Evolutionary conservation across 2,797 vertebrate genomes (phyloP), one percentile per base, ranked within the genome.

Genomic region (Coranthus polyacanthus): DNA sequence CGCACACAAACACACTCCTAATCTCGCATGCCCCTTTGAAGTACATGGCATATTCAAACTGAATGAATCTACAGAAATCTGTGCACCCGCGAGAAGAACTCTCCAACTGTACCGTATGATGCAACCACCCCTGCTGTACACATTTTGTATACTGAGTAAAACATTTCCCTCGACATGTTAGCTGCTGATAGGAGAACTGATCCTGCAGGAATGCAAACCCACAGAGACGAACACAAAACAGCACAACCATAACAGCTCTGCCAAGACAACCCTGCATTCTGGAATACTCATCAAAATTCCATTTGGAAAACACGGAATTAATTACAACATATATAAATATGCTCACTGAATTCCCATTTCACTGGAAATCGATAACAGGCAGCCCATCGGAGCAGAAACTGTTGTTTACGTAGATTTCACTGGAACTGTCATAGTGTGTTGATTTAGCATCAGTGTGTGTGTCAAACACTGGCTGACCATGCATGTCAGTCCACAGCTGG

Each of bases 301-400:
- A 32, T 17, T 37, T 43, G 45, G 51, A 61, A 74, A 76, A 69
- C 1, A 52, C 6, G 65, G 68, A 85, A 71, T 72, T 78, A 71
- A 81, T 82, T 45, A 72, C 38, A 51, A 13, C 18, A 68, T 8
- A 50, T 18, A 39, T 34, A 46, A 17, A 54, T 41, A 13, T 16
- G 17, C 1, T 21, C 61, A 69, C 41, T 61, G 38, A 74, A 67
- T 79, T 72, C 51, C 45, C n/a, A 50, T 72, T 83, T 71, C 65
- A 69, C 17, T 63, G 65, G 51, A 84, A 83, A 87, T 91, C 81
- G 21, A 84, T 80, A 67, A 24, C 13, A 60, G 49, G 59, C 43
- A 10, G 55, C 5, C 22, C 61, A 52, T 61, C 39, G 53, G 56
- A 79, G 81, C 42, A 53, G 57, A 73, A 76, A 42, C n/a, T 10